These are phyloP conservation scores for Drosophila nigrodunni DNA, from an alignment of 1,140 invertebrate species.

Conservation along the genomic window DNA sequence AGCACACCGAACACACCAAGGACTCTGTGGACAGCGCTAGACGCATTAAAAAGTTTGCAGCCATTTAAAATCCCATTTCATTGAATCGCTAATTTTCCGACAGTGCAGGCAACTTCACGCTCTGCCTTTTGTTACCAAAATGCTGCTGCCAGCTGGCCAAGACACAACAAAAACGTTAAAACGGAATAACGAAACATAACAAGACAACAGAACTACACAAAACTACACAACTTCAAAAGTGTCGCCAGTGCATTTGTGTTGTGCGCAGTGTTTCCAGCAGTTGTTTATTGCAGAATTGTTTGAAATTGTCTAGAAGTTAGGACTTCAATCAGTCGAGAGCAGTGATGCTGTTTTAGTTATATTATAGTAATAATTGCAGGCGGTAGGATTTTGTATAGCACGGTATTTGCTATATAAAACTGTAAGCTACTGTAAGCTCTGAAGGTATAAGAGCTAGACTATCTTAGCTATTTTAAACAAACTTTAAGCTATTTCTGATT, in stretches of 20 bases:
- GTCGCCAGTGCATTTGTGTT: not conserved
- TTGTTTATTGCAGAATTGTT: constrained; percentile 4
- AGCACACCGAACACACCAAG: constrained; percentile 8
- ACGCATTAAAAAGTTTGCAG: constrained; percentile 84
- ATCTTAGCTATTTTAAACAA: too few species aligned
- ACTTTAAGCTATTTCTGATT: too few species aligned
- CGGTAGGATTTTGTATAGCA: too few species aligned
- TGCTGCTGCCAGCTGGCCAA: not conserved
- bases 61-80: constrained; percentile 84
- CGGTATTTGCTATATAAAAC: too few species aligned
- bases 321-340: not conserved
- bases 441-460: too few species aligned
- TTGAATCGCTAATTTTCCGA: constrained; percentile 84
- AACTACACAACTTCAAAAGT: constrained; percentile 13
- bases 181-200: not conserved
- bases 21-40: constrained; percentile 26
- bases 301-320: constrained; percentile 10
- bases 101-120: constrained; percentile 46
- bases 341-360: too few species aligned
- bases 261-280: not conserved
- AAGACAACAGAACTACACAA: constrained; percentile 2
- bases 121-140: constrained; percentile 32
- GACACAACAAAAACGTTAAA: constrained; percentile 1
- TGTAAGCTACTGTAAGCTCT: too few species aligned
- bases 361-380: too few species aligned